Conservation (phyloP, 2,797 vertebrate genomes). For the Sphaeramia orbicularis region DNA sequence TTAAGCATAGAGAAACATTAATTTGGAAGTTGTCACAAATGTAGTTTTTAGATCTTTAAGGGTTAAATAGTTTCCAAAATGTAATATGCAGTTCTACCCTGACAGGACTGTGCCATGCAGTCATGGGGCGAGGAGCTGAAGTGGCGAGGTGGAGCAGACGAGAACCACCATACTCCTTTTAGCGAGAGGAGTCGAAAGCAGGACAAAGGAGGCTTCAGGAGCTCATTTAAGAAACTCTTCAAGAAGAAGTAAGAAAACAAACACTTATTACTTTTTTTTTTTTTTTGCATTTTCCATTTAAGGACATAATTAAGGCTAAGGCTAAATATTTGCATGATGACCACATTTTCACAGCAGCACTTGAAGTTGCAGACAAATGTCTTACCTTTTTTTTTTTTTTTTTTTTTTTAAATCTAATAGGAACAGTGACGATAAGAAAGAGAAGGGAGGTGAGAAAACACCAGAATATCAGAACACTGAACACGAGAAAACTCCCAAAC, state of each 20-base stretch:
- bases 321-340: too few species aligned
- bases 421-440: constrained; percentile 88
- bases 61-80: neutral
- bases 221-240: constrained; percentile 98
- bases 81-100: neutral
- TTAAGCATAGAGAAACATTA: too few species aligned
- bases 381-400: constrained; percentile 2
- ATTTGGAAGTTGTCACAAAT: too few species aligned
- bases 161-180: constrained; percentile 87
- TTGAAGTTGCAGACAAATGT: too few species aligned
- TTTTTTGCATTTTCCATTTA: too few species aligned
- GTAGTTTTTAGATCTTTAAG: too few species aligned
- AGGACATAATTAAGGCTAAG: too few species aligned
- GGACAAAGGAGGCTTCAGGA: constrained; percentile 97
- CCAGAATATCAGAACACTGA: constrained; percentile 83
- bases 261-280: too few species aligned
- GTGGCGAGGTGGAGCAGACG: constrained; percentile 83
- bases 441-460: constrained; percentile 86
- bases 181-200: constrained; percentile 93
- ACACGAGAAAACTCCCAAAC: constrained; percentile 83
- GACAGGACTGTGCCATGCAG: constrained; percentile 76
- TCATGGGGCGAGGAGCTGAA: constrained; percentile 82
- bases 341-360: too few species aligned
- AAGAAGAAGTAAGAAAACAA: constrained; percentile 93
- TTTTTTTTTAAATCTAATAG: constrained; percentile 58